Evolutionary conservation across 2,113 vertebrate species (phyloP).

Genomic region (Colistium nudipinnis): DNA sequence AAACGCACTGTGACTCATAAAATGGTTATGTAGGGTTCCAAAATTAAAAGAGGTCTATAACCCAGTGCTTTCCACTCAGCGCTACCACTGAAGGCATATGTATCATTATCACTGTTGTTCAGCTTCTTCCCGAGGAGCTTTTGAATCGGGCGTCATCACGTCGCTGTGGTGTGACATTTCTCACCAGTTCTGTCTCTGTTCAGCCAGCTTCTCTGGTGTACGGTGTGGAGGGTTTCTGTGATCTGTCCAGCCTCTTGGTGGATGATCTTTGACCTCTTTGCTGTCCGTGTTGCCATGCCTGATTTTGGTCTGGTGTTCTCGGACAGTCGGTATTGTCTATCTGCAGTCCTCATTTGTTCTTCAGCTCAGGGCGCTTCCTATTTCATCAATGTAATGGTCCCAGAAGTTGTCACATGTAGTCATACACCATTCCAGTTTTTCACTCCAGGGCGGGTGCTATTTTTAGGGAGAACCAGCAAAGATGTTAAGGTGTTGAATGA

Average conservation of each 20-base stretch:
- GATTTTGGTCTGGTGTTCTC: slow-evolving; percentile 10
- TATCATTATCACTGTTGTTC: slow-evolving; percentile 2
- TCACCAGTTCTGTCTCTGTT: not conserved
- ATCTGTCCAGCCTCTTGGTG: slow-evolving; percentile 19
- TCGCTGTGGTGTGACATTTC: not conserved
- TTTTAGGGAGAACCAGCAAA: slow-evolving; percentile 6
- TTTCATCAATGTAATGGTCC: slow-evolving; percentile 33
- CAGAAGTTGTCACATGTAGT: slow-evolving; percentile 25
- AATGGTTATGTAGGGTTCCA: not conserved
- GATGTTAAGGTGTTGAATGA: slow-evolving; percentile 40
- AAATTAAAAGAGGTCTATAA: not conserved
- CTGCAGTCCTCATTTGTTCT: slow-evolving; percentile 7
- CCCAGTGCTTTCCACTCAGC: not conserved
- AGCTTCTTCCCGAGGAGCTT: no score
- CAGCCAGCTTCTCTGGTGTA: not conserved
- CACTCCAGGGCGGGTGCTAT: slow-evolving; percentile 22
- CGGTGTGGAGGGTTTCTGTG: slow-evolving; percentile 13
- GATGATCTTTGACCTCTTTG: slow-evolving; percentile 26
- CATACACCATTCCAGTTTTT: slow-evolving; percentile 16
- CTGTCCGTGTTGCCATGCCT: not conserved
- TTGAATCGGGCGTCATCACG: not conserved
- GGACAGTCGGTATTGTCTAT: not conserved
- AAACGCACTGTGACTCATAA: slow-evolving; percentile 5
- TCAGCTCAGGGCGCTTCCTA: slow-evolving; percentile 14
- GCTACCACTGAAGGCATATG: not conserved